phyloP scores from a whole-genome alignment of 2,113 vertebrate species.

The Crotalus tigris region DNA sequence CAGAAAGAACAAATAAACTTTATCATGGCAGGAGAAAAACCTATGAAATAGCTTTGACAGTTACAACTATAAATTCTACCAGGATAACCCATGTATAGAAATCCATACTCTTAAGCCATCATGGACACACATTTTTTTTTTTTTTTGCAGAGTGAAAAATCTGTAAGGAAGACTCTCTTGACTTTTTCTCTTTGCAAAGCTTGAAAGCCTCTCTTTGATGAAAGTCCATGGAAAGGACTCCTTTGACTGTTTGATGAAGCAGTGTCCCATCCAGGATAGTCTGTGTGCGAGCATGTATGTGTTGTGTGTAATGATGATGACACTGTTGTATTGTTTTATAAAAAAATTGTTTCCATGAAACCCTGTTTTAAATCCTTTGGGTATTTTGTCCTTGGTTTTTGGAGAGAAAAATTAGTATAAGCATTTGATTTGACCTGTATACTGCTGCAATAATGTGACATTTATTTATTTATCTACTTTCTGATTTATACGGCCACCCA shows the following conservation, averaged over 20 bases:
- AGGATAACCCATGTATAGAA: neutral
- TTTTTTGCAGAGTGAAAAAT: neutral
- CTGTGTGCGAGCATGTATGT: neutral
- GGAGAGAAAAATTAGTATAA: neutral
- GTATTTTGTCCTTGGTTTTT: neutral
- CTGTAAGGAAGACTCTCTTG: neutral
- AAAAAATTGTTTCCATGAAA: neutral
- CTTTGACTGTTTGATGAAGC: neutral
- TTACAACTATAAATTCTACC: neutral
- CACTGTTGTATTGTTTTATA: neutral
- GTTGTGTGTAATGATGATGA: neutral
- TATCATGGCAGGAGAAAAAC: neutral
- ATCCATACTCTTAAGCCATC: neutral
- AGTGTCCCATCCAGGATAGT: neutral
- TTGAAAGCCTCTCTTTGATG: neutral
- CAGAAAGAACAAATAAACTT: neutral
- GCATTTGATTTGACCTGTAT: neutral
- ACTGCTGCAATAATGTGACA: neutral
- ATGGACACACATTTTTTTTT: neutral
- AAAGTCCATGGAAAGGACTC: neutral
- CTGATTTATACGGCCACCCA: neutral
- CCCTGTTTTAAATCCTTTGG: neutral
- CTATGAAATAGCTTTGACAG: neutral
- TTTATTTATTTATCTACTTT: neutral
- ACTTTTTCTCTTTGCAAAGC: neutral